These are phyloP conservation scores for Acanthurus leucopareius DNA, from an alignment of 2,797 vertebrate genomes.

Conservation along the genomic window DNA sequence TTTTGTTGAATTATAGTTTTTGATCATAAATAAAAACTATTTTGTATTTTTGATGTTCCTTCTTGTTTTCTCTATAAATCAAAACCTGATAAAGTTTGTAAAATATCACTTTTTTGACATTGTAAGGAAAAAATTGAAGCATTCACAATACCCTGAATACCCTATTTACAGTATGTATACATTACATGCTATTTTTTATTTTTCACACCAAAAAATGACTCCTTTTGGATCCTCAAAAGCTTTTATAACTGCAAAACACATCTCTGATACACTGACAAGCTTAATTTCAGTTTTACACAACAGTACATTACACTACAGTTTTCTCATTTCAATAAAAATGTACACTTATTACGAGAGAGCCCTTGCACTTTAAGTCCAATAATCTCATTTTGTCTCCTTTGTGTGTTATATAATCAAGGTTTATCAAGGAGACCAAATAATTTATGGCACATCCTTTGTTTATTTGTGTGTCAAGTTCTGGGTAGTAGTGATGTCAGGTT, in stretches of 20 bases:
- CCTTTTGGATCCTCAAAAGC: not conserved
- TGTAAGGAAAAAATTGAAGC: not conserved
- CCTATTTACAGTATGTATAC: not conserved
- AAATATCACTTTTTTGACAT: not conserved
- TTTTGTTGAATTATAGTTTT: conserved; percentile 73
- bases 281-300: not conserved
- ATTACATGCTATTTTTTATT: not conserved
- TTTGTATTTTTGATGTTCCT: conserved; percentile 55
- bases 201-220: too few species aligned
- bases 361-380: conserved; percentile 4
- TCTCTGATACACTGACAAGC: not conserved
- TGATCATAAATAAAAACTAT: conserved; percentile 73
- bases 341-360: not conserved
- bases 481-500: conserved; percentile 35
- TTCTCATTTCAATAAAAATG: not conserved
- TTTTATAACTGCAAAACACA: not conserved
- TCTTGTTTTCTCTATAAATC: not conserved
- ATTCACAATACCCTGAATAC: not conserved
- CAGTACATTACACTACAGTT: not conserved
- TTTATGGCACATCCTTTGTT: conserved; percentile 56
- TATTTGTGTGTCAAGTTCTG: conserved; percentile 31
- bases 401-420: conserved; percentile 10
- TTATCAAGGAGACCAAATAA: conserved; percentile 22
- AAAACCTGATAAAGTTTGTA: not conserved
- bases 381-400: conserved; percentile 22